phyloP scores from a whole-genome alignment of 1,140 invertebrate species.

The Elymnias hypermnestra region DNA sequence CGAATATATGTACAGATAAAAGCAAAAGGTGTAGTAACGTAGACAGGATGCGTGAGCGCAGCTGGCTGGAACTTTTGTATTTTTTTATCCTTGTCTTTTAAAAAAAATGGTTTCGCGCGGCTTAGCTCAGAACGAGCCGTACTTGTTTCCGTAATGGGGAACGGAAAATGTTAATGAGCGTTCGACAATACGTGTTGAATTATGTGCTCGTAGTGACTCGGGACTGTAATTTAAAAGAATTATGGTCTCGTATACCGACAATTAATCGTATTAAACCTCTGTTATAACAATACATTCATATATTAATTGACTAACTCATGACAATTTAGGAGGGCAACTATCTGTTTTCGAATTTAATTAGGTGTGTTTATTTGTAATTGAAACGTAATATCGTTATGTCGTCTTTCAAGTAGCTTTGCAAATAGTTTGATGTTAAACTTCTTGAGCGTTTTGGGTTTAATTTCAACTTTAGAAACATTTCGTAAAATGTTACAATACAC shows the following conservation, averaged over 20 bases:
- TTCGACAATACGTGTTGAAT: conserved; percentile 56
- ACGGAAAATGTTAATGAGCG: conserved; percentile 69
- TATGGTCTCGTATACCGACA: conserved; percentile 38
- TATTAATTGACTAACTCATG: conserved; percentile 11
- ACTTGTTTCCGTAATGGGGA: conserved; percentile 65
- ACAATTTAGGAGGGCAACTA: conserved; percentile 8
- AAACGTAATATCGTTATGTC: no score
- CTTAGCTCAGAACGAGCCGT: conserved; percentile 53
- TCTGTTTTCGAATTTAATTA: background rate
- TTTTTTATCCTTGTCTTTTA: conserved; percentile 55
- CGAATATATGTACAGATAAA: conserved; percentile 42
- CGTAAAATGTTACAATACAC: no score
- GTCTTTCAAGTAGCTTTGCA: no score
- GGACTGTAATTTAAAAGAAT: conserved; percentile 50
- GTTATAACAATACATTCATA: conserved; percentile 14
- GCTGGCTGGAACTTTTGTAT: conserved; percentile 70
- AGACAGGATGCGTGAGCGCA: conserved; percentile 70
- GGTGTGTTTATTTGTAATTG: background rate
- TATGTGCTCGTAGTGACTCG: conserved; percentile 35
- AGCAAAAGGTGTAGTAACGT: conserved; percentile 57
- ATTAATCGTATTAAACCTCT: conserved; percentile 44
- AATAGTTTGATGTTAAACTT: no score
- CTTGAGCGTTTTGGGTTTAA: no score
- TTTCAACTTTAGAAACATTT: no score
- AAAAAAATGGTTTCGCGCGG: conserved; percentile 67